These are phyloP conservation scores for Notothenia coriiceps DNA, from an alignment of 2,113 vertebrate genomes.

Conservation along the genomic window DNA sequence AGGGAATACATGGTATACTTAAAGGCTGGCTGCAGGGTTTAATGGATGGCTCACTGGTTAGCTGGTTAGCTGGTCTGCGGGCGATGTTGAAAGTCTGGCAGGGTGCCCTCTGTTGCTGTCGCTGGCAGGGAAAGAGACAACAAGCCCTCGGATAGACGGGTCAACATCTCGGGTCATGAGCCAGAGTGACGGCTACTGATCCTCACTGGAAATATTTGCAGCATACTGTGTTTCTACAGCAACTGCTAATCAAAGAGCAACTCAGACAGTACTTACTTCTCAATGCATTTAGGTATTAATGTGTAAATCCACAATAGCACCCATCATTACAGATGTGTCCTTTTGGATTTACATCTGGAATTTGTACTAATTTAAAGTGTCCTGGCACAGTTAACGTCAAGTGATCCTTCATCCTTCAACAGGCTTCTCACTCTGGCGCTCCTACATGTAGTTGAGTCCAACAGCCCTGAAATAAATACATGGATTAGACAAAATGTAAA, in stretches of 20 bases:
- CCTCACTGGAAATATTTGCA: conserved; percentile 39
- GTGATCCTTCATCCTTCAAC: not conserved
- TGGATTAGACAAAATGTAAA: not conserved
- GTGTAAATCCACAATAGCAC: not conserved
- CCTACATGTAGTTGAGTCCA: not conserved
- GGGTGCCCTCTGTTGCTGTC: conserved; percentile 42
- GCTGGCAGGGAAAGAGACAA: conserved; percentile 50
- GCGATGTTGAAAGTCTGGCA: conserved; percentile 51
- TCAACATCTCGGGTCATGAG: conserved; percentile 52
- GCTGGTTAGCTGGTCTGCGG: conserved; percentile 31
- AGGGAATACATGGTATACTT: conserved; percentile 34
- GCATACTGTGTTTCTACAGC: not conserved
- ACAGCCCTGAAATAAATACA: not conserved
- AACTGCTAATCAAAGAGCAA: conserved; percentile 34
- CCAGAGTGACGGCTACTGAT: conserved; percentile 47
- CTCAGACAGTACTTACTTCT: not conserved
- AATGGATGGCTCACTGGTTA: conserved; percentile 11
- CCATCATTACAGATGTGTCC: not conserved
- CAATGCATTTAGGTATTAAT: conserved; percentile 6
- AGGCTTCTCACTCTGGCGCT: not conserved
- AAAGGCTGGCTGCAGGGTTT: conserved; percentile 41
- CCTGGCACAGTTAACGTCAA: not conserved
- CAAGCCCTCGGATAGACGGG: conserved; percentile 43
- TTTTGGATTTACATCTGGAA: not conserved
- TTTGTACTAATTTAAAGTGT: not conserved